phyloP scores from a whole-genome alignment of 2,797 vertebrate genomes.

The Hoplostethus mediterraneus region DNA sequence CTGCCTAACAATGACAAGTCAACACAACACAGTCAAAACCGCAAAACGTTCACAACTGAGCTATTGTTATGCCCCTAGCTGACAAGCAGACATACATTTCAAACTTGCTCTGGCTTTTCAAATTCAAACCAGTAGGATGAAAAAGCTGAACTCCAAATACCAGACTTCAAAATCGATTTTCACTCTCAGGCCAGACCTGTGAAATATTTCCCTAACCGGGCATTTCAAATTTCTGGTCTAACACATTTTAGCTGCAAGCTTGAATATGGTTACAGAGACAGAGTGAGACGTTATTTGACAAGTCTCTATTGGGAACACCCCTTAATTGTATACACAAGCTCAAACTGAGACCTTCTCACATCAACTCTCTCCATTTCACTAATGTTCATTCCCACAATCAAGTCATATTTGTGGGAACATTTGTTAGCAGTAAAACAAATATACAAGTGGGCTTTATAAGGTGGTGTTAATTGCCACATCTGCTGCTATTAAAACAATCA shows the following conservation, averaged over 20 bases:
- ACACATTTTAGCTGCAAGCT: conserved; percentile 59
- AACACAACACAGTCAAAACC: conserved; percentile 66
- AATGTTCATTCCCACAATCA: conserved; percentile 86
- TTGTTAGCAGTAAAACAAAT: conserved; percentile 89
- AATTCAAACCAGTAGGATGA: conserved; percentile 65
- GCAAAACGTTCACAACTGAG: conserved; percentile 57
- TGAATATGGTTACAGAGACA: conserved; percentile 63
- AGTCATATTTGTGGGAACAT: conserved; percentile 88
- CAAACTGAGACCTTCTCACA: conserved; percentile 75
- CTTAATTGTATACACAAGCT: conserved; percentile 82
- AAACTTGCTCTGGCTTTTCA: conserved; percentile 44
- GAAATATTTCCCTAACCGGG: conserved; percentile 53
- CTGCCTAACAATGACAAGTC: conserved; percentile 48
- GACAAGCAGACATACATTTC: conserved; percentile 66
- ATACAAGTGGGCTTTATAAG: conserved; percentile 85
- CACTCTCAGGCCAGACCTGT: conserved; percentile 25
- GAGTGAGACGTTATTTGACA: conserved; percentile 83
- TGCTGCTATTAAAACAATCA: conserved; percentile 90
- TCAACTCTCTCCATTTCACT: conserved; percentile 79
- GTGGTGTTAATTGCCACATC: conserved; percentile 90
- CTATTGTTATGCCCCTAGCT: conserved; percentile 53
- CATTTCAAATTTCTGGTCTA: conserved; percentile 45
- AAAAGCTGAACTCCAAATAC: conserved; percentile 49
- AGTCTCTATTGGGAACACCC: conserved; percentile 80
- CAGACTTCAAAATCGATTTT: conserved; percentile 60